A percentile compares a stretch with the other conserved stretches of the same genome.
phyloP scores from a whole-genome alignment of 2,113 vertebrate genomes.

The Anarrhichthys ocellatus region DNA sequence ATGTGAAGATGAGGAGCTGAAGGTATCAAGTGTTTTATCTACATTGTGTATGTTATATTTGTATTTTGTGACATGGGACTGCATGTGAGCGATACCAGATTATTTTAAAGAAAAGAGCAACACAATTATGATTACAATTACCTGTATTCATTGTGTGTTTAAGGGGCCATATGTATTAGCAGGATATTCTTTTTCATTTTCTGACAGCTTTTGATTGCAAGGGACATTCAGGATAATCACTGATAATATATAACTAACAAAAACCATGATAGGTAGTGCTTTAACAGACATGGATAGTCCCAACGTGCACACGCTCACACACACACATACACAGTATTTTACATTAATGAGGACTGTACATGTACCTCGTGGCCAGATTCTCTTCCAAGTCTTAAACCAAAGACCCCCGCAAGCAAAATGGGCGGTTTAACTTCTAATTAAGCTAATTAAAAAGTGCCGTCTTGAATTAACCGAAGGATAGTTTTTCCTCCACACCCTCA shows the following conservation, averaged over 20 bases:
- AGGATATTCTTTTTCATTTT: no score
- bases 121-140: background rate
- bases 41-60: background rate
- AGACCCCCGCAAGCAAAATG: conserved; percentile 11
- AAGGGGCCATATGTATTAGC: no score
- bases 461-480: conserved; percentile 19
- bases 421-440: conserved; percentile 25
- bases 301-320: background rate
- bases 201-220: background rate
- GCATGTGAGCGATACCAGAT: background rate
- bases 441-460: conserved; percentile 47
- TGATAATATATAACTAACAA: background rate
- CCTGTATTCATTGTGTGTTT: no score
- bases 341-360: background rate
- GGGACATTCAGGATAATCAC: background rate
- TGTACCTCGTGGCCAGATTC: background rate
- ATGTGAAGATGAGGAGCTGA: background rate
- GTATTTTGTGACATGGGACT: background rate
- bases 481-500: background rate
- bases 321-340: background rate
- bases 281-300: background rate
- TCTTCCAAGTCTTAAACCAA: background rate
- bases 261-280: background rate
- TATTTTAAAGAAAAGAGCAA: background rate
- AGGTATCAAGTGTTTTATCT: background rate